These are phyloP conservation scores for Microcebus murinus DNA, from an alignment of 2,113 vertebrate species.

Conservation along the genomic window DNA sequence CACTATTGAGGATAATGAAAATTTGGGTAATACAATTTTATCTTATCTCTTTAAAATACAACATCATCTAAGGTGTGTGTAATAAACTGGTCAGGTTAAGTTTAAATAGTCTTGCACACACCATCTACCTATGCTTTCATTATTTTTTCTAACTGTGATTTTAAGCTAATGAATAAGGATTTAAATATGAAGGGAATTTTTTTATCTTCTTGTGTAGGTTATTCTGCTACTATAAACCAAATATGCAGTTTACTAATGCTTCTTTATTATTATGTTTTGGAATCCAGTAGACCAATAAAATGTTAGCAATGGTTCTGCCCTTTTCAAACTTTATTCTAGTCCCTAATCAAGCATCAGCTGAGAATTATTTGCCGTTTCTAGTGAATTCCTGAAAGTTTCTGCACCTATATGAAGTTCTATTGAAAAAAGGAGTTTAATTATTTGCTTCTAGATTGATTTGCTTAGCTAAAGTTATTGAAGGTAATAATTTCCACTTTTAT, in stretches of 20 bases:
- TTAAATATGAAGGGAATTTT: background rate
- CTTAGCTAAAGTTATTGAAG: background rate
- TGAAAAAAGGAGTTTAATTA: background rate
- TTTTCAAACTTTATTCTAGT: background rate
- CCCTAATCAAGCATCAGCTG: background rate
- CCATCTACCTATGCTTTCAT: background rate
- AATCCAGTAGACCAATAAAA: background rate
- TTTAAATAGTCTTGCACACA: background rate
- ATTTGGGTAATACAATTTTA: background rate
- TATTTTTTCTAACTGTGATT: background rate
- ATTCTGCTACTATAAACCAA: background rate
- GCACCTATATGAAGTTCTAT: background rate
- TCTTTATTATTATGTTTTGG: background rate
- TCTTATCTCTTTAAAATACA: background rate
- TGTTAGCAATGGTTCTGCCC: background rate
- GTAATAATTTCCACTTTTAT: background rate
- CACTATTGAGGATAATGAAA: background rate
- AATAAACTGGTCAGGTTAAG: background rate
- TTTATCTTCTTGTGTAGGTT: background rate
- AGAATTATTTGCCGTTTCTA: background rate
- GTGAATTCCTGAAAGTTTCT: slow-evolving; percentile 32
- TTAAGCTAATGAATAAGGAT: background rate
- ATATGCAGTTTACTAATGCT: background rate
- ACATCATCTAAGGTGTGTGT: background rate
- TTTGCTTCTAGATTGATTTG: background rate